These are phyloP conservation scores for Amorpha juglandis DNA, from an alignment of 2,888 invertebrate species.

Conservation along the genomic window DNA sequence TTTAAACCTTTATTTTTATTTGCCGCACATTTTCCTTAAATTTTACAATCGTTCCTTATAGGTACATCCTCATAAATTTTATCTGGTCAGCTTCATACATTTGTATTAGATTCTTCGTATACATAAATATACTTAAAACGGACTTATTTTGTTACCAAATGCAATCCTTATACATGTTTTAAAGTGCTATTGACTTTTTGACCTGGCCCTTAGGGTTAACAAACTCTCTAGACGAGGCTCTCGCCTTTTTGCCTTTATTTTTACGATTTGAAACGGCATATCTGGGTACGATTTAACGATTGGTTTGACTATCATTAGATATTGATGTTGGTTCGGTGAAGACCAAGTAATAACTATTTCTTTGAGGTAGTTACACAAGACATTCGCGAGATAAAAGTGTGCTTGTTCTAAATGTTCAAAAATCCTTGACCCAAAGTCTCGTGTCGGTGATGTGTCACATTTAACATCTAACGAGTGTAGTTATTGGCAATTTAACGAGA, in stretches of 20 bases:
- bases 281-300: slow-evolving; percentile 1
- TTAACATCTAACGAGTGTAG: slow-evolving; percentile 38
- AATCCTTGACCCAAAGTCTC: slow-evolving; percentile 57
- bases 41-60: slow-evolving; percentile 40
- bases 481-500: slow-evolving; percentile 55
- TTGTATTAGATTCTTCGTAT: slow-evolving; percentile 55
- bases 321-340: neutral
- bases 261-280: neutral
- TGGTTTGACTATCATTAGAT: neutral
- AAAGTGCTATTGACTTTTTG: slow-evolving; percentile 50
- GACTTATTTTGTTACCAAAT: slow-evolving; percentile 47
- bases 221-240: slow-evolving; percentile 40
- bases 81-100: slow-evolving; percentile 51
- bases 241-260: slow-evolving; percentile 3
- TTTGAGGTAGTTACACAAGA: neutral
- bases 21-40: neutral
- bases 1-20: too few species aligned
- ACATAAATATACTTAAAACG: slow-evolving; percentile 39
- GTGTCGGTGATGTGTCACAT: slow-evolving; percentile 42
- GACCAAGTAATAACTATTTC: neutral
- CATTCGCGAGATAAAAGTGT: slow-evolving; percentile 14
- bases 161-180: slow-evolving; percentile 39
- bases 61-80: slow-evolving; percentile 45
- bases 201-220: slow-evolving; percentile 48
- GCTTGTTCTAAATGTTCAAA: slow-evolving; percentile 43